Conservation (phyloP, 37 sponge, comb jelly and placozoan genomes). For the Agelas oroides region DNA sequence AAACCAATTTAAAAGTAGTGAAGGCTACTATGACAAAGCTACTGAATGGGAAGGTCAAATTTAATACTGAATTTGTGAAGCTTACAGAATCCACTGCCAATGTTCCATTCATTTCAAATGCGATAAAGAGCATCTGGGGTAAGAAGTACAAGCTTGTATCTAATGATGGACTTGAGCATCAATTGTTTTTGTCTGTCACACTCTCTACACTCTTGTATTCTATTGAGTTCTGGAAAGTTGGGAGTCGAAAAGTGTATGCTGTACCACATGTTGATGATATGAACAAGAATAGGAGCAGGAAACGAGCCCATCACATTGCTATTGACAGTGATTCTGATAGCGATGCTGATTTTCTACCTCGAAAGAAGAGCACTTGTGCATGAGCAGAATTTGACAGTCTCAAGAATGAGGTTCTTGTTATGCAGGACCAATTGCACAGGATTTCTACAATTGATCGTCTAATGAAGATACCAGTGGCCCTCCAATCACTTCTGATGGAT, state of each 20-base stretch:
- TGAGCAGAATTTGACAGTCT: background rate
- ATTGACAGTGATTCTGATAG: background rate
- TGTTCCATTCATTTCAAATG: slow-evolving; percentile 1
- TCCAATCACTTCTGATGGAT: background rate
- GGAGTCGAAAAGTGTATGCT: slow-evolving; percentile 38
- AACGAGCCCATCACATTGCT: background rate
- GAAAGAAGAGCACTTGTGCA: background rate
- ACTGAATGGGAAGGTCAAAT: slow-evolving; percentile 9
- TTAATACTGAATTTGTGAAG: background rate
- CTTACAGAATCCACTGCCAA: slow-evolving; percentile 3
- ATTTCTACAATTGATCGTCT: slow-evolving; percentile 1
- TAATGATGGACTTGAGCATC: background rate
- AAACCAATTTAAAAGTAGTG: background rate
- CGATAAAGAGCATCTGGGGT: background rate
- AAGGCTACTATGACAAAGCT: slow-evolving; percentile 7
- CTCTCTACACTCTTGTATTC: background rate
- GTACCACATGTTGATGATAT: background rate
- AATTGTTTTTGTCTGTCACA: background rate
- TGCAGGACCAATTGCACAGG: background rate
- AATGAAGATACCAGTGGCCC: slow-evolving; percentile 15
- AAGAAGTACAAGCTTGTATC: background rate
- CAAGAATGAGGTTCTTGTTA: background rate
- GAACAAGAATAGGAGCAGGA: background rate
- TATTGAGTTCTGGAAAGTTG: slow-evolving; percentile 22
- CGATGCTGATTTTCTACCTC: background rate